Evolutionary conservation across 2,888 invertebrate species (phyloP).

Genomic region (Nebria brevicollis): DNA sequence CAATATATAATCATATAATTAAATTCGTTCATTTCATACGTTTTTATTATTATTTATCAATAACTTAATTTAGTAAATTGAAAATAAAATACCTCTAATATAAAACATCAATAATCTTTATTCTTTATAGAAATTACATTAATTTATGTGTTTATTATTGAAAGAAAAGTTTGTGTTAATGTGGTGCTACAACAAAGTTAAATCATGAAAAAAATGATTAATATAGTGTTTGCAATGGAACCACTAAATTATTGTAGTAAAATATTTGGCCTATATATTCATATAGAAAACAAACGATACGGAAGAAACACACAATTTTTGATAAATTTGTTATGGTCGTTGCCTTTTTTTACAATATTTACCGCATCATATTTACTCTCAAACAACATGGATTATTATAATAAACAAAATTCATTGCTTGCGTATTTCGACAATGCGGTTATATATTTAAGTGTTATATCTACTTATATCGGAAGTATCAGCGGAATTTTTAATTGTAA

Average conservation of each 20-base stretch:
- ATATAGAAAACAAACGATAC: conserved; percentile 20
- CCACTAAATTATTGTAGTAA: conserved; percentile 16
- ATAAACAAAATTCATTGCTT: neutral
- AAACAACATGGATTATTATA: neutral
- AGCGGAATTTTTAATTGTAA: neutral
- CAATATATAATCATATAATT: too few species aligned
- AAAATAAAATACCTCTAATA: too few species aligned
- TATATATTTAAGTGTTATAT: neutral
- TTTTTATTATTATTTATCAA: too few species aligned
- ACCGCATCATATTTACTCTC: neutral
- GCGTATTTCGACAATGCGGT: neutral
- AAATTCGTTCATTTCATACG: too few species aligned
- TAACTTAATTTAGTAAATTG: too few species aligned
- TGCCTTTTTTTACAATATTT: neutral
- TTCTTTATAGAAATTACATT: too few species aligned
- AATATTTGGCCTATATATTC: conserved; percentile 23
- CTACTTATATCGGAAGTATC: neutral
- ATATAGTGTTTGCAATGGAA: neutral
- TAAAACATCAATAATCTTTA: too few species aligned
- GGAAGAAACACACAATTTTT: neutral
- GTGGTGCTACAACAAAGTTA: too few species aligned
- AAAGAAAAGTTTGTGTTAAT: too few species aligned
- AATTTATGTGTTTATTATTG: too few species aligned
- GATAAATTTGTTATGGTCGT: neutral
- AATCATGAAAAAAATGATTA: neutral